Evolutionary conservation across 2,888 invertebrate species (phyloP).

Genomic region (Campoplex nolae): DNA sequence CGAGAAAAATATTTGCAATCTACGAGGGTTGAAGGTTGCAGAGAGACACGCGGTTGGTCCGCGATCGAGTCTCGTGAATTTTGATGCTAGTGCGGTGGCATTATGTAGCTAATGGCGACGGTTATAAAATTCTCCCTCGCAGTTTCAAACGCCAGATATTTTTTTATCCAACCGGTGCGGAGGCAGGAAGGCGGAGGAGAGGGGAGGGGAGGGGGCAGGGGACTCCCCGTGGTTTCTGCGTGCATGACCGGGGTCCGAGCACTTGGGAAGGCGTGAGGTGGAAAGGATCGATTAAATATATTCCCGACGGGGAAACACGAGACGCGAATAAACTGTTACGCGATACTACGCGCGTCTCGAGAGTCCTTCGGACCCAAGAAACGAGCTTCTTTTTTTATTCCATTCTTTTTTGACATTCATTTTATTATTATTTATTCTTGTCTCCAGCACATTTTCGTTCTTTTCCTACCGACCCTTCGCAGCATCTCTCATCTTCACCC

Average conservation of each 20-base stretch:
- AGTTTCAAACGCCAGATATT: neutral
- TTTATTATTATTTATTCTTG: slow-evolving; percentile 24
- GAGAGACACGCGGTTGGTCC: neutral
- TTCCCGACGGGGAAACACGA: slow-evolving; percentile 76
- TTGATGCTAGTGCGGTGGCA: neutral
- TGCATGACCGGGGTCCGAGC: slow-evolving; percentile 43
- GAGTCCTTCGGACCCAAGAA: slow-evolving; percentile 66
- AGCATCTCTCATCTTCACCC: slow-evolving; percentile 18
- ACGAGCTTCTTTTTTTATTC: slow-evolving; percentile 53
- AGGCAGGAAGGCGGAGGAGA: neutral
- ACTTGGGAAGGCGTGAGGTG: slow-evolving; percentile 67
- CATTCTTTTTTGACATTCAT: slow-evolving; percentile 17
- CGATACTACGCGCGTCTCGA: slow-evolving; percentile 76
- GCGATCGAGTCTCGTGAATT: slow-evolving; percentile 13
- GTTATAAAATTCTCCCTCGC: slow-evolving; percentile 22
- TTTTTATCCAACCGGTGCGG: neutral
- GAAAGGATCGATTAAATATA: slow-evolving; percentile 71
- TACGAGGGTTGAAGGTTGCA: neutral
- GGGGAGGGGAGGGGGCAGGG: neutral
- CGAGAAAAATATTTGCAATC: neutral
- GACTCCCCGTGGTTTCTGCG: slow-evolving; percentile 42
- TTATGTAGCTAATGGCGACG: slow-evolving; percentile 15
- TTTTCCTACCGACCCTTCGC: neutral
- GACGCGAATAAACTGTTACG: slow-evolving; percentile 81
- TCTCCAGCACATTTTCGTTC: slow-evolving; percentile 5